These are phyloP conservation scores for Fragum fragum DNA, from an alignment of 2,888 invertebrate species.

Conservation along the genomic window DNA sequence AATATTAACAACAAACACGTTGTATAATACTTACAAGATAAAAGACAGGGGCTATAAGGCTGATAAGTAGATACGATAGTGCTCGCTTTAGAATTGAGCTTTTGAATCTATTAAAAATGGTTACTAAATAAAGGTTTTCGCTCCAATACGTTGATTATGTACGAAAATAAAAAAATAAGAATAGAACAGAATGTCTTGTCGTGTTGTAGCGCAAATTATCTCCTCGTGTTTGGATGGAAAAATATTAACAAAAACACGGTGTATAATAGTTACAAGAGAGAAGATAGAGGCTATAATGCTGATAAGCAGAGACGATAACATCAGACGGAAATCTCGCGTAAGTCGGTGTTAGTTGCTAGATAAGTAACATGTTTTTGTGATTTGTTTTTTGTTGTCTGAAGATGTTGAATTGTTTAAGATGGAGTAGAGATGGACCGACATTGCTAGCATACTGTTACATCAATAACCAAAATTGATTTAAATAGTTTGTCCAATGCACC, in stretches of 20 bases:
- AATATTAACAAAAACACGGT: background rate
- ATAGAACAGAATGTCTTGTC: too few species aligned
- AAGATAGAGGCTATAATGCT: background rate
- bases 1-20: too few species aligned
- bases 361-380: background rate
- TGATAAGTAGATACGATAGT: too few species aligned
- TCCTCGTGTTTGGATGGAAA: background rate
- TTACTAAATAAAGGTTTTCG: too few species aligned
- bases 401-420: background rate
- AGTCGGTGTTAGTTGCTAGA: constrained; percentile 2
- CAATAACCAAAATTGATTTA: too few species aligned
- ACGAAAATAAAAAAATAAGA: too few species aligned
- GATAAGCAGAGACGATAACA: background rate
- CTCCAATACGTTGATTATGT: too few species aligned
- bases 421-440: background rate
- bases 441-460: background rate
- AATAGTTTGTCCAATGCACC: too few species aligned
- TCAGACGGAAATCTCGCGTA: background rate
- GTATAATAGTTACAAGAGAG: background rate
- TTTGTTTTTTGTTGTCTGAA: background rate
- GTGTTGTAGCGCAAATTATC: background rate
- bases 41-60: too few species aligned
- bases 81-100: too few species aligned
- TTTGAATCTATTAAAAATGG: too few species aligned
- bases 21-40: too few species aligned